Percentiles rank a stretch among this genome's conserved stretches.
phyloP scores from a whole-genome alignment of 2,888 invertebrate species.

The Apamea epomidion region DNA sequence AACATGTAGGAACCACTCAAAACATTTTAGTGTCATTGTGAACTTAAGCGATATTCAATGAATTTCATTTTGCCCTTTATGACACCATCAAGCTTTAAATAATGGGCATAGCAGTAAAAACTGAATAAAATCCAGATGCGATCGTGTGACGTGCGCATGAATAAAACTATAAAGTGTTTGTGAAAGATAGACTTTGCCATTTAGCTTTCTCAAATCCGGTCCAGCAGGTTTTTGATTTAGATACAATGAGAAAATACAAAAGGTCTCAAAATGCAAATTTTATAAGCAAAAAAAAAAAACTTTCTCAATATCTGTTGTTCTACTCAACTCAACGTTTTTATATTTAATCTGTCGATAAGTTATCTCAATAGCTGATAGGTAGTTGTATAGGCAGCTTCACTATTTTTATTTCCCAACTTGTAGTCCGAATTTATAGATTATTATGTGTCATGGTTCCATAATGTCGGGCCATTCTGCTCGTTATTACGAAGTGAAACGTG shows the following conservation, averaged over 20 bases:
- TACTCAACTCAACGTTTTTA: slow-evolving; percentile 1
- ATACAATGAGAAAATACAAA: slow-evolving; percentile 27
- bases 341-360: neutral
- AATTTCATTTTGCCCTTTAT: neutral
- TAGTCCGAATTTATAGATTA: slow-evolving; percentile 44
- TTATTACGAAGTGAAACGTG: slow-evolving; percentile 63
- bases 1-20: neutral
- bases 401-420: slow-evolving; percentile 36
- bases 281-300: neutral
- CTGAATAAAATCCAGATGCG: slow-evolving; percentile 24
- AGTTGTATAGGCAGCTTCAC: slow-evolving; percentile 7
- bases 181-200: slow-evolving; percentile 10
- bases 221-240: slow-evolving; percentile 39
- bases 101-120: neutral
- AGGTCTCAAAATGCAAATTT: slow-evolving; percentile 32
- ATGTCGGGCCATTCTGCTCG: slow-evolving; percentile 63
- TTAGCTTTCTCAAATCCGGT: slow-evolving; percentile 42
- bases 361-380: slow-evolving; percentile 6
- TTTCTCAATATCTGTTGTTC: slow-evolving; percentile 17
- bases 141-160: neutral
- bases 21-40: neutral
- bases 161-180: slow-evolving; percentile 17
- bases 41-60: neutral
- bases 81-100: neutral
- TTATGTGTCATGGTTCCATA: slow-evolving; percentile 59